These are phyloP conservation scores for Erinaceus europaeus DNA, from an alignment of 2,113 vertebrate species.

Conservation along the genomic window DNA sequence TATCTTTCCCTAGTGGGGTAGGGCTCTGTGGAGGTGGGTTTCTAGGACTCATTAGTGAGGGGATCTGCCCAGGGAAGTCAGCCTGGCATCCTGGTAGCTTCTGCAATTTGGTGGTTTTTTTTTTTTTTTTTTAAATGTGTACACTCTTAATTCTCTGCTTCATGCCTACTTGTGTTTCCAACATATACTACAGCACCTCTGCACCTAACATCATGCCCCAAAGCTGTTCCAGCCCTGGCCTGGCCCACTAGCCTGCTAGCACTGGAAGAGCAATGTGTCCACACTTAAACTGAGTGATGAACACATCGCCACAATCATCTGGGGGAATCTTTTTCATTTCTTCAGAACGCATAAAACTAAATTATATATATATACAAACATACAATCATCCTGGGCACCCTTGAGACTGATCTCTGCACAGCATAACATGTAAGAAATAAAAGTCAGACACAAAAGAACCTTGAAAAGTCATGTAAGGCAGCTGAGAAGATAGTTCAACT, in stretches of 20 bases:
- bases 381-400: background rate
- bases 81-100: too few species aligned
- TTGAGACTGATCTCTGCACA: background rate
- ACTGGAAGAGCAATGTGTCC: background rate
- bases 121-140: background rate
- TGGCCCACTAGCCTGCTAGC: background rate
- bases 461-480: conserved; percentile 4
- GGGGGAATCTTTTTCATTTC: background rate
- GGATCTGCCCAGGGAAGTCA: too few species aligned
- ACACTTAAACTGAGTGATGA: background rate
- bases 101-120: too few species aligned
- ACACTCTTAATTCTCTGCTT: background rate
- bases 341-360: conserved; percentile 31
- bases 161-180: background rate
- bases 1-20: too few species aligned
- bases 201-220: too few species aligned
- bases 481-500: too few species aligned
- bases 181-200: background rate
- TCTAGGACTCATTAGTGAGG: too few species aligned
- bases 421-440: background rate
- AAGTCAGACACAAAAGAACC: conserved; percentile 21
- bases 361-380: conserved; percentile 52
- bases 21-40: too few species aligned
- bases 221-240: background rate
- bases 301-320: background rate